Evolutionary conservation across 2,888 invertebrate species (phyloP).

Genomic region (Dicycla oo): DNA sequence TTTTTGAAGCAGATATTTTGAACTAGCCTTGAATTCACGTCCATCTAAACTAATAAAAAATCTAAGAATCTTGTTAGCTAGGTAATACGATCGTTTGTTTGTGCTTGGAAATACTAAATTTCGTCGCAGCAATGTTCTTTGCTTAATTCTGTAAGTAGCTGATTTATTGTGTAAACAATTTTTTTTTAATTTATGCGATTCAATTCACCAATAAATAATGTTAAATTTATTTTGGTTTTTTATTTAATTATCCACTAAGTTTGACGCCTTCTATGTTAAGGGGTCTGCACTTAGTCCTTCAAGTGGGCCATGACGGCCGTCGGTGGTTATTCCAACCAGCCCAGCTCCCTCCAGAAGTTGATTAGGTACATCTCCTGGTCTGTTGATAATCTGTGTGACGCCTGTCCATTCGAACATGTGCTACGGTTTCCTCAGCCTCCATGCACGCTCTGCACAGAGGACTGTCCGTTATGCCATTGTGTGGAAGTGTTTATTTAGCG

Average conservation of each 20-base stretch:
- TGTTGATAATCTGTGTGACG: too few relatives aligned
- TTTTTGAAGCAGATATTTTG: neutral
- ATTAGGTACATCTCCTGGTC: too few relatives aligned
- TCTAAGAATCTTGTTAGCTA: conserved; percentile 63
- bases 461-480: too few relatives aligned
- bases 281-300: too few relatives aligned
- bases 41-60: conserved; percentile 35
- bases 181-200: conserved; percentile 78
- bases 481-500: too few relatives aligned
- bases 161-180: conserved; percentile 68
- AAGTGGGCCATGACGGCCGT: too few relatives aligned
- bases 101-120: conserved; percentile 51
- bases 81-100: conserved; percentile 50
- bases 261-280: too few relatives aligned
- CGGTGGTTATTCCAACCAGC: too few relatives aligned
- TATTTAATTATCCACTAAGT: conserved; percentile 3
- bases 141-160: conserved; percentile 79
- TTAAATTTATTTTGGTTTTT: conserved; percentile 68
- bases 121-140: conserved; percentile 44
- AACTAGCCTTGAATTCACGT: conserved; percentile 57
- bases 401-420: too few relatives aligned
- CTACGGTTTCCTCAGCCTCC: too few relatives aligned
- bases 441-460: too few relatives aligned
- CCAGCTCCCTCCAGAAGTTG: too few relatives aligned
- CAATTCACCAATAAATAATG: conserved; percentile 82